Conservation (phyloP, 1,140 invertebrate genomes). For the Anastatus disparis region DNA sequence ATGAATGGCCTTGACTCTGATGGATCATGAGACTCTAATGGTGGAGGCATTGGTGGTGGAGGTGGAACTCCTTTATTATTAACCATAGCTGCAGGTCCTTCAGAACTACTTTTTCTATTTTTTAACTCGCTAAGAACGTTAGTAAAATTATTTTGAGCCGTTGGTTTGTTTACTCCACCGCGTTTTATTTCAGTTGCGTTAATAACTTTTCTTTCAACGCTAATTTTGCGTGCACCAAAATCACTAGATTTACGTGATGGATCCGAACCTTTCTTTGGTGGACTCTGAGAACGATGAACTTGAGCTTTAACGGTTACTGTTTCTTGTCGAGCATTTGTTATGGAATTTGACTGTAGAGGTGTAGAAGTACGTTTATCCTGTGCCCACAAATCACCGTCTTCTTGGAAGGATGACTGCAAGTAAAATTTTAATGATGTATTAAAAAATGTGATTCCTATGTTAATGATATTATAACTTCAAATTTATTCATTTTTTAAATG, state of each 20-base stretch:
- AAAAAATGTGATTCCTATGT: too few relatives aligned
- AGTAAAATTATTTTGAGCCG: constrained; percentile 68
- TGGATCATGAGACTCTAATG: constrained; percentile 80
- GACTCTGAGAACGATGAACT: constrained; percentile 66
- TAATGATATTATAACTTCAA: too few relatives aligned
- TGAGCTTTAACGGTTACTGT: constrained; percentile 66
- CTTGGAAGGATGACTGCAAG: constrained; percentile 53
- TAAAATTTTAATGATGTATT: constrained; percentile 2
- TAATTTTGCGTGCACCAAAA: constrained; percentile 58
- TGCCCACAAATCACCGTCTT: constrained; percentile 57
- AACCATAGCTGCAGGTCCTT: constrained; percentile 66
- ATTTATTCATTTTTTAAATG: too few relatives aligned
- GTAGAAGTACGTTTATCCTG: constrained; percentile 50
- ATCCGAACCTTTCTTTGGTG: constrained; percentile 56
- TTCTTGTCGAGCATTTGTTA: constrained; percentile 55
- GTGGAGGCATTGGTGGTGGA: constrained; percentile 86
- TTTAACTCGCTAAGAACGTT: constrained; percentile 70
- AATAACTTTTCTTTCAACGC: constrained; percentile 54
- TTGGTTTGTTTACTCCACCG: constrained; percentile 55
- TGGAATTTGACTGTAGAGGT: constrained; percentile 49
- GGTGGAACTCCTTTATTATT: constrained; percentile 74
- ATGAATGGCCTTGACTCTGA: constrained; percentile 84
- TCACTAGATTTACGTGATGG: constrained; percentile 53
- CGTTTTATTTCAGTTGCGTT: constrained; percentile 53
- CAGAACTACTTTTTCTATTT: constrained; percentile 72